These are phyloP conservation scores for Hiodon alosoides DNA, from an alignment of 2,113 vertebrate species.

Conservation along the genomic window DNA sequence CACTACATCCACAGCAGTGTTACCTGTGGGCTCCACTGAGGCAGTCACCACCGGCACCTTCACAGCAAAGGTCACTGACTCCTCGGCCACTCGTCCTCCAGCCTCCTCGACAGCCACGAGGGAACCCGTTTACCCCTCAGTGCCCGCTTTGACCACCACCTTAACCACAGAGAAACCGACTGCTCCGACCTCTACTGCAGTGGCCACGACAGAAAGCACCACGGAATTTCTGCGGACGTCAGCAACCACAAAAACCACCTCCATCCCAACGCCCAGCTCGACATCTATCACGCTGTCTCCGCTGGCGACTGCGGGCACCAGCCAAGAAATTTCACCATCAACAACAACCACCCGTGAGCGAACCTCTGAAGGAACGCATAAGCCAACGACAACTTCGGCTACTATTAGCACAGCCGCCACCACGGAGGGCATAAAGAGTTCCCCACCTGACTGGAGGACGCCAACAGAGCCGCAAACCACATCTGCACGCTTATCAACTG, in stretches of 20 bases:
- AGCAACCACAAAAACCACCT: conserved; percentile 18
- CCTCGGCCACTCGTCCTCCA: conserved; percentile 44
- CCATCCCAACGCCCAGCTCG: neutral
- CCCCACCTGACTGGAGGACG: conserved; percentile 1
- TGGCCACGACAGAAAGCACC: conserved; percentile 20
- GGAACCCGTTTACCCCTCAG: conserved; percentile 14
- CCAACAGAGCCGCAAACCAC: conserved; percentile 22
- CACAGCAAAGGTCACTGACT: conserved; percentile 38
- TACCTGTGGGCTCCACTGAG: conserved; percentile 34
- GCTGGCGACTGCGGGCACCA: neutral
- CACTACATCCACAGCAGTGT: conserved; percentile 38
- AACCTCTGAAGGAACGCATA: conserved; percentile 2
- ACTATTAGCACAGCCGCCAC: neutral
- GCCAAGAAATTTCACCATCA: neutral
- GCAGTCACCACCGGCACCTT: conserved; percentile 28
- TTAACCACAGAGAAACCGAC: conserved; percentile 22
- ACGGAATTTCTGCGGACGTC: conserved; percentile 19
- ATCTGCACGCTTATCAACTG: neutral
- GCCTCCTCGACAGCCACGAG: conserved; percentile 32
- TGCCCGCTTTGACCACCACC: conserved; percentile 20
- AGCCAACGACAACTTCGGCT: conserved; percentile 13
- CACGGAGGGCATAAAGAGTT: conserved; percentile 12
- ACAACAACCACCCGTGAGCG: neutral
- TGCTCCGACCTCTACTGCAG: conserved; percentile 15
- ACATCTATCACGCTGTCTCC: conserved; percentile 13